These are phyloP conservation scores for Zhuqinia jingwanae DNA, from an alignment of 2,888 invertebrate genomes.

Conservation along the genomic window DNA sequence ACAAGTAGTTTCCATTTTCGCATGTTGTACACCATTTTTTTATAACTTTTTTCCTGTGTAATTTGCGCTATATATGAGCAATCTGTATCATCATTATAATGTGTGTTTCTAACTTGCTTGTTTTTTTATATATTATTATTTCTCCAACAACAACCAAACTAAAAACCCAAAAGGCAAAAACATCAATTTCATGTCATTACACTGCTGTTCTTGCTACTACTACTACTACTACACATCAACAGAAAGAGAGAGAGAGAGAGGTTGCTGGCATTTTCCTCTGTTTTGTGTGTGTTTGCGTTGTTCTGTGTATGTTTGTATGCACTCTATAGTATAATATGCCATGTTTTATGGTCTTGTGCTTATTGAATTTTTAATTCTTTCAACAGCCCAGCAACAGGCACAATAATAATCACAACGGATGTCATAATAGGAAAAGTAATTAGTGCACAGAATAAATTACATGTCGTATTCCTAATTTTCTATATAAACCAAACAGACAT, in stretches of 20 bases:
- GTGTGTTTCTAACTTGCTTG: too few relatives aligned
- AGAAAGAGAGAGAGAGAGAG: too few relatives aligned
- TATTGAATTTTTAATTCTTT: slow-evolving; percentile 72
- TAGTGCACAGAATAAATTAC: slow-evolving; percentile 65
- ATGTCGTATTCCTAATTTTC: neutral
- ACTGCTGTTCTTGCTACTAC: too few relatives aligned
- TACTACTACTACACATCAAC: too few relatives aligned
- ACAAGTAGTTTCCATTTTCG: slow-evolving; percentile 48
- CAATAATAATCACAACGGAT: slow-evolving; percentile 58
- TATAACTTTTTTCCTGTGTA: slow-evolving; percentile 46
- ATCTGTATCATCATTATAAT: too few relatives aligned
- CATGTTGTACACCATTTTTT: slow-evolving; percentile 17
- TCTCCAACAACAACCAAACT: too few relatives aligned
- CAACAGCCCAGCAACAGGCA: slow-evolving; percentile 33
- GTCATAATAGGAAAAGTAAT: slow-evolving; percentile 70
- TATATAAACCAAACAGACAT: slow-evolving; percentile 13
- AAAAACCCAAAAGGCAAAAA: slow-evolving; percentile 7
- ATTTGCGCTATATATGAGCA: slow-evolving; percentile 18
- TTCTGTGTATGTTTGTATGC: neutral
- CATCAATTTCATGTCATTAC: slow-evolving; percentile 50
- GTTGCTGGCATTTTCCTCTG: too few relatives aligned
- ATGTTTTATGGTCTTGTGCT: slow-evolving; percentile 9
- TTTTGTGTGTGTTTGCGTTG: too few relatives aligned
- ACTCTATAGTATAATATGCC: neutral
- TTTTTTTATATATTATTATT: too few relatives aligned